Evolutionary conservation across 2,888 invertebrate genomes (phyloP).

Genomic region (Mimachlamys varia): DNA sequence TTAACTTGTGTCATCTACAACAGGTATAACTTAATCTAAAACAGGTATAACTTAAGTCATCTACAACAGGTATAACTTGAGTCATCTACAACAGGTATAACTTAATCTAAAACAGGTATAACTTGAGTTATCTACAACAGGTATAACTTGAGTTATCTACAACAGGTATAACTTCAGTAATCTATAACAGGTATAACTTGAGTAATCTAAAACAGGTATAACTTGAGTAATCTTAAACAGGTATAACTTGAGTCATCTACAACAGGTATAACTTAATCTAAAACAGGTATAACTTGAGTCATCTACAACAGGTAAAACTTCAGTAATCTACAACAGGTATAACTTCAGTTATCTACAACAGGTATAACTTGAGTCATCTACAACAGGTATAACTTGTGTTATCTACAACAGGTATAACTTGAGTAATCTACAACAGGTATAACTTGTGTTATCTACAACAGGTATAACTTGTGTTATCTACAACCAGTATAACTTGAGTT

Average conservation of each 20-base stretch:
- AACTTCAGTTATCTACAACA: conserved; percentile 53
- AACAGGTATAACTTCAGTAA: conserved; percentile 62
- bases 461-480: conserved; percentile 61
- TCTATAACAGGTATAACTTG: conserved; percentile 60
- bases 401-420: conserved; percentile 64
- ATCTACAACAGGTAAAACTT: conserved; percentile 64
- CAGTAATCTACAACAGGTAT: conserved; percentile 64
- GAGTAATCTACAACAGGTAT: conserved; percentile 64
- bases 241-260: conserved; percentile 61
- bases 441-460: conserved; percentile 53
- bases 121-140: conserved; percentile 55
- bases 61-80: conserved; percentile 60
- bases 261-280: conserved; percentile 64
- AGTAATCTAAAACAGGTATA: conserved; percentile 64
- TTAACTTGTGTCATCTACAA: too few species aligned
- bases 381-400: conserved; percentile 58
- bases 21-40: conserved; percentile 64
- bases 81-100: conserved; percentile 65
- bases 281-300: conserved; percentile 60
- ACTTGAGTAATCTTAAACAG: conserved; percentile 54
- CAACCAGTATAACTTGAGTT: conserved; percentile 58
- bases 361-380: conserved; percentile 62
- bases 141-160: conserved; percentile 60
- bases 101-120: conserved; percentile 64
- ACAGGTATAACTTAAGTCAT: conserved; percentile 62